Percentiles rank a stretch among this genome's conserved stretches.
Evolutionary conservation across 1,140 invertebrate genomes (phyloP).

Genomic region (Psilanteris sp.): DNA sequence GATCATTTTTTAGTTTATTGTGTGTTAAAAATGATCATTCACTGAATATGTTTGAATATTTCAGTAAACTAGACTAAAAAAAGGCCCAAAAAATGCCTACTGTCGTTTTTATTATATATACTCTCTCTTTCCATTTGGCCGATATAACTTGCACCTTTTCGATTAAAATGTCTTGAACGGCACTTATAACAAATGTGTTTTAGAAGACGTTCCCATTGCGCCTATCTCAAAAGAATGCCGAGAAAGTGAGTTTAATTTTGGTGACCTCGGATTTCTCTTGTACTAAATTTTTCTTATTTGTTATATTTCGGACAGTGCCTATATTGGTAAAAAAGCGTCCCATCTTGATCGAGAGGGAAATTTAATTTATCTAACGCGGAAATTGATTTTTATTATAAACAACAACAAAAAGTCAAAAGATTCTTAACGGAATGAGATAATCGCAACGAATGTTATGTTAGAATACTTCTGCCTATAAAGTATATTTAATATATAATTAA

Average conservation of each 20-base stretch:
- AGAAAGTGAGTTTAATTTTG: constrained; percentile 28
- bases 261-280: constrained; percentile 18
- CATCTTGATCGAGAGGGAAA: too few species aligned
- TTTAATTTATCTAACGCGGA: too few species aligned
- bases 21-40: background rate
- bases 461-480: too few species aligned
- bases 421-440: too few species aligned
- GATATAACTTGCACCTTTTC: constrained; percentile 14
- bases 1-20: too few species aligned
- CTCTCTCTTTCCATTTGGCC: constrained; percentile 23
- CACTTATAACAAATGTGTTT: constrained; percentile 7
- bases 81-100: constrained; percentile 1
- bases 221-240: constrained; percentile 7
- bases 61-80: too few species aligned
- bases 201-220: constrained; percentile 13
- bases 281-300: constrained; percentile 6
- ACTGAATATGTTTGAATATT: too few species aligned
- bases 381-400: too few species aligned
- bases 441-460: too few species aligned
- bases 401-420: too few species aligned
- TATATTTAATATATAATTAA: too few species aligned
- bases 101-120: constrained; percentile 5
- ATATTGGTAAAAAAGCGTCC: background rate
- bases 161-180: constrained; percentile 7
- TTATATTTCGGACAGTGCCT: background rate